A percentile compares a stretch with the other conserved stretches of the same genome.
Conservation (phyloP, 2,113 vertebrate species). For the Polypterus bichir region DNA sequence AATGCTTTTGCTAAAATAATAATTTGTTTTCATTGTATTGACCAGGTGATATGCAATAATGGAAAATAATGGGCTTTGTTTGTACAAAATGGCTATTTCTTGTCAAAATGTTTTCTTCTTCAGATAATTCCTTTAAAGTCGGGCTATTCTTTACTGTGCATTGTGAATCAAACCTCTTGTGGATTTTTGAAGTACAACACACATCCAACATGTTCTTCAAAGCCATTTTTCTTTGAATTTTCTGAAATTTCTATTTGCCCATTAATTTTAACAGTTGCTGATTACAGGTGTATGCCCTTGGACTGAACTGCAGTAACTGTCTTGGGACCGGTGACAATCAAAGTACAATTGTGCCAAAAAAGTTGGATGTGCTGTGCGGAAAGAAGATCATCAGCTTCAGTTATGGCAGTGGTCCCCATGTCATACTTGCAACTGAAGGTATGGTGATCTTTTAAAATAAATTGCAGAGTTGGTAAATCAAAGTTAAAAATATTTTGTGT, state of each 20-base stretch:
- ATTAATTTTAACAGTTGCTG: neutral
- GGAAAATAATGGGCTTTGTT: neutral
- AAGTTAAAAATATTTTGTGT: too few species aligned
- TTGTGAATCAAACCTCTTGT: too few species aligned
- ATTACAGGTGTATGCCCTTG: conserved; percentile 79
- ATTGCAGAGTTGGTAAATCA: too few species aligned
- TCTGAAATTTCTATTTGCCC: neutral
- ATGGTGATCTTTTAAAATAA: conserved; percentile 16
- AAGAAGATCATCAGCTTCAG: conserved; percentile 85
- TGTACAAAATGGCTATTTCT: neutral
- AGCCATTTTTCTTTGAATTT: neutral
- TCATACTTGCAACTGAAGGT: conserved; percentile 86
- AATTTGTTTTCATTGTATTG: too few species aligned
- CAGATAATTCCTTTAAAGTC: neutral
- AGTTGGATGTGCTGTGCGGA: conserved; percentile 77
- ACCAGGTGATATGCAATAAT: too few species aligned
- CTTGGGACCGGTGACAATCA: conserved; percentile 89
- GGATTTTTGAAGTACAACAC: too few species aligned
- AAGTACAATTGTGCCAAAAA: conserved; percentile 83
- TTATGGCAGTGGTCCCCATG: conserved; percentile 88
- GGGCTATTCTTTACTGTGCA: too few species aligned
- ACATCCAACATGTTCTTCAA: neutral
- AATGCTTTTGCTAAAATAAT: too few species aligned
- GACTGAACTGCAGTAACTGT: conserved; percentile 90
- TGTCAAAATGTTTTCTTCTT: neutral